Evolutionary conservation across 2,888 invertebrate genomes (phyloP).

Genomic region (Phaonia tiefii): DNA sequence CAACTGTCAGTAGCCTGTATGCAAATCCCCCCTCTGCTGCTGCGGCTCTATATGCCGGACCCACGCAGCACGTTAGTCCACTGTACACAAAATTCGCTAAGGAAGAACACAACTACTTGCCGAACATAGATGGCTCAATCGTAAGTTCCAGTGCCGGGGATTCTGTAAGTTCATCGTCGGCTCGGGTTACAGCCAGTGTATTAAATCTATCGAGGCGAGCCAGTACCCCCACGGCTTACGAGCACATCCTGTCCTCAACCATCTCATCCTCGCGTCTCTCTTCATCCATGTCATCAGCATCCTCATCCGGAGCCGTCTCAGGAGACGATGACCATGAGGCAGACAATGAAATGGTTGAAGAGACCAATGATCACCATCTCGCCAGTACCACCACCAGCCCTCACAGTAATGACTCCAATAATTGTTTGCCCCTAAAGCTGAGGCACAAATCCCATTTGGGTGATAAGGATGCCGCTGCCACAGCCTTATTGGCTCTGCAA

Average conservation of each 20-base stretch:
- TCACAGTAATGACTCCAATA: slow-evolving; percentile 83
- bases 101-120: slow-evolving; percentile 69
- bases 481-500: slow-evolving; percentile 89
- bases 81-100: slow-evolving; percentile 56
- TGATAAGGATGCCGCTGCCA: slow-evolving; percentile 93
- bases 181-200: slow-evolving; percentile 81
- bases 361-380: slow-evolving; percentile 60
- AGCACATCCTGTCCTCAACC: slow-evolving; percentile 84
- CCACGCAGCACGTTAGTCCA: slow-evolving; percentile 68
- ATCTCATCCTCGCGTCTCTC: slow-evolving; percentile 82
- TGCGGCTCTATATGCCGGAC: slow-evolving; percentile 65
- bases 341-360: slow-evolving; percentile 59
- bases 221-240: slow-evolving; percentile 86
- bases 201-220: slow-evolving; percentile 86
- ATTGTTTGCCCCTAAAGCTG: slow-evolving; percentile 92
- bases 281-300: slow-evolving; percentile 85
- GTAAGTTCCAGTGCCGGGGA: slow-evolving; percentile 77
- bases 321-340: slow-evolving; percentile 80
- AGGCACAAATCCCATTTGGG: slow-evolving; percentile 95
- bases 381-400: slow-evolving; percentile 69
- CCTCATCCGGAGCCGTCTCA: slow-evolving; percentile 82
- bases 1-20: slow-evolving; percentile 66
- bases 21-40: slow-evolving; percentile 55
- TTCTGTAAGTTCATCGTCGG: slow-evolving; percentile 73
- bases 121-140: slow-evolving; percentile 69